Evolutionary conservation across 2,113 vertebrate genomes (phyloP).

Genomic region (Crocuta crocuta): DNA sequence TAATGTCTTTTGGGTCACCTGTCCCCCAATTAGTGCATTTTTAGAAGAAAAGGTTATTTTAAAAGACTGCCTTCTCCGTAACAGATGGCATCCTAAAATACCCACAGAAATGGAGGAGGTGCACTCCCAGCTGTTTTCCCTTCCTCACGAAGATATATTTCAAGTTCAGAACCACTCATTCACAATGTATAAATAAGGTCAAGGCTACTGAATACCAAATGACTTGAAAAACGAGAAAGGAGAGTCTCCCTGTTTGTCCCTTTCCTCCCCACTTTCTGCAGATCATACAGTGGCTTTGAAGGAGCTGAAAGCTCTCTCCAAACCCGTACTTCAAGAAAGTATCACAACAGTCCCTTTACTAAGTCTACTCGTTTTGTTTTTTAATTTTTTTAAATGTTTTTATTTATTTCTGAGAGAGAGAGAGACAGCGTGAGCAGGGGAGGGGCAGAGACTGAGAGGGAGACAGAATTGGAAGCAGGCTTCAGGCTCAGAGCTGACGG

Average conservation of each 20-base stretch:
- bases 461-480: no score
- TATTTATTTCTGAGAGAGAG: no score
- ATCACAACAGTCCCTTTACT: neutral
- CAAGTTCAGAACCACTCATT: conserved; percentile 58
- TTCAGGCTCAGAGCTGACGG: no score
- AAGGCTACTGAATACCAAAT: conserved; percentile 51
- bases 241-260: conserved; percentile 41
- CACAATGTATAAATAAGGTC: conserved; percentile 59
- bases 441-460: no score
- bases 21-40: neutral
- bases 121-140: conserved; percentile 48
- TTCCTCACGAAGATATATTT: conserved; percentile 57
- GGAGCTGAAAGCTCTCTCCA: neutral
- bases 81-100: conserved; percentile 67
- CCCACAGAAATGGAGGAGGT: neutral
- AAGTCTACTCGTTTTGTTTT: neutral
- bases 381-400: no score
- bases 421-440: no score
- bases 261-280: neutral
- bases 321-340: neutral
- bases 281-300: neutral
- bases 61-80: conserved; percentile 26
- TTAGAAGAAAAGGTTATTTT: conserved; percentile 20
- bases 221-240: conserved; percentile 46
- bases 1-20: neutral